phyloP scores from a whole-genome alignment of 1,140 invertebrate genomes.

The Rhizoglyphus robini region DNA sequence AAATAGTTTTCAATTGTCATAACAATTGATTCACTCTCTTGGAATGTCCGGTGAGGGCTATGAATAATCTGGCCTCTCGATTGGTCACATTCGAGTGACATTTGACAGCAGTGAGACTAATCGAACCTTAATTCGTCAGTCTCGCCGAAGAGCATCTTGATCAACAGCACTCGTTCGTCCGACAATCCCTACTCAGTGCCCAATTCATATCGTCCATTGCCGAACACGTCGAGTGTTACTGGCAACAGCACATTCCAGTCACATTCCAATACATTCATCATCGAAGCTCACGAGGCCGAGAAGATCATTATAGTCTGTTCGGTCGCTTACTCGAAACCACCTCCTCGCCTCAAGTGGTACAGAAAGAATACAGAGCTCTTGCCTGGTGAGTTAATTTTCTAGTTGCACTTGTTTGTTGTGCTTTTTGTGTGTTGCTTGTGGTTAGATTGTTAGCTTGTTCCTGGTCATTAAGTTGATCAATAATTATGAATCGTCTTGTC shows the following conservation, averaged over 20 bases:
- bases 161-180: constrained; percentile 5
- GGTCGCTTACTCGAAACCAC: constrained; percentile 68
- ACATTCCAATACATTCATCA: constrained; percentile 29
- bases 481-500: neutral
- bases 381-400: constrained; percentile 22
- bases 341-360: constrained; percentile 73
- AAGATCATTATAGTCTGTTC: constrained; percentile 62
- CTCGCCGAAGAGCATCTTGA: constrained; percentile 18
- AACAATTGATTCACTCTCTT: no score
- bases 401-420: constrained; percentile 28
- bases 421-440: neutral
- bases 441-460: neutral
- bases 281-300: constrained; percentile 70
- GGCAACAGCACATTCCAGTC: neutral
- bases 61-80: no score
- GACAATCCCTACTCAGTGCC: neutral
- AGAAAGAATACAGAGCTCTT: constrained; percentile 40
- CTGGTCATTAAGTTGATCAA: neutral
- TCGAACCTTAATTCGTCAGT: no score
- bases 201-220: neutral
- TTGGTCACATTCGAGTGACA: no score
- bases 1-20: no score
- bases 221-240: neutral
- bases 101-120: no score
- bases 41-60: no score